A percentile compares a stretch with the other conserved stretches of the same genome.
These are phyloP conservation scores for Oxygymnocypris stewartii DNA, from an alignment of 2,113 vertebrate genomes.

Conservation along the genomic window DNA sequence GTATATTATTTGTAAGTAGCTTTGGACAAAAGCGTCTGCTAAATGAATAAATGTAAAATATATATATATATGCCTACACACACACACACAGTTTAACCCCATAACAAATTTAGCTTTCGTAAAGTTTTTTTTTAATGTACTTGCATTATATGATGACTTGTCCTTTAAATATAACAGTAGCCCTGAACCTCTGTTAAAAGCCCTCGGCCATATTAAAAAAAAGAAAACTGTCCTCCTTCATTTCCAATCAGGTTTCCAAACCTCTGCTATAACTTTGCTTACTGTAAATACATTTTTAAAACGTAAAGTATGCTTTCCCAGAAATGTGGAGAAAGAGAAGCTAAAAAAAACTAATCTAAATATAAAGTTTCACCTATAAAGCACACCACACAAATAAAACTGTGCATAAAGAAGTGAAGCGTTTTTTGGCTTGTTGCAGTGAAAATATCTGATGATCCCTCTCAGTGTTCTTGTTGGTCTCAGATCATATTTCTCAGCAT, in stretches of 20 bases:
- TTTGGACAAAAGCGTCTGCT: too few relatives aligned
- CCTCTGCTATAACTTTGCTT: background rate
- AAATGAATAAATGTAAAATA: too few relatives aligned
- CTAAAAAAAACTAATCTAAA: background rate
- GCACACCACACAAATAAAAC: constrained; percentile 1
- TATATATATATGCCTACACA: too few relatives aligned
- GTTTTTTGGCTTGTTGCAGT: constrained; percentile 14
- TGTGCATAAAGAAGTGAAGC: background rate
- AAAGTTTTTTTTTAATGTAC: too few relatives aligned
- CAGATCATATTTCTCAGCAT: constrained; percentile 15
- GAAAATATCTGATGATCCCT: constrained; percentile 31
- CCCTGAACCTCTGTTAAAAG: background rate
- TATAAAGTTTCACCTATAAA: background rate
- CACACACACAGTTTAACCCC: too few relatives aligned
- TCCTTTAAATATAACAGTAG: too few relatives aligned
- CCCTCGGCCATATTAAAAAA: background rate
- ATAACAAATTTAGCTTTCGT: too few relatives aligned
- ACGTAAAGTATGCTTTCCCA: background rate
- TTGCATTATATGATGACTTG: too few relatives aligned
- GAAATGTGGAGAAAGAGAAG: background rate
- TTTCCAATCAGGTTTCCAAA: constrained; percentile 22
- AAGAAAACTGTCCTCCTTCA: background rate
- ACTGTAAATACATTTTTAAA: background rate
- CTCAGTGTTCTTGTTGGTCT: constrained; percentile 4
- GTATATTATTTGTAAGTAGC: too few relatives aligned